phyloP scores from a whole-genome alignment of 1,140 invertebrate species.

The Diachasmimorpha longicaudata region DNA sequence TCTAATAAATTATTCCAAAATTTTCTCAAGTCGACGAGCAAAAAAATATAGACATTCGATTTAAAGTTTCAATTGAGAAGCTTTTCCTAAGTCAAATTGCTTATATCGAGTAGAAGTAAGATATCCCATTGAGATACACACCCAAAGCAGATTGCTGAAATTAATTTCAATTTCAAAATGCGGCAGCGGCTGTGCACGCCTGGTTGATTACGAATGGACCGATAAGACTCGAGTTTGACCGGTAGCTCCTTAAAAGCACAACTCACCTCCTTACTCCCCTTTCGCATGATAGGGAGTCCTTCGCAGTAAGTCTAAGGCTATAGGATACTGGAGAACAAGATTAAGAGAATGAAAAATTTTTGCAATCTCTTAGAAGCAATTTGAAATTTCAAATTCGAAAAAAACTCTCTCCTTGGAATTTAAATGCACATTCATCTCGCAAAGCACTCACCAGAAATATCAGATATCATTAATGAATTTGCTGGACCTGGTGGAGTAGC shows the following conservation, averaged over 20 bases:
- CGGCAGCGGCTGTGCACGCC: conserved; percentile 36
- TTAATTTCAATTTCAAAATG: conserved; percentile 49
- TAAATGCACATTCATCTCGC: conserved; percentile 50
- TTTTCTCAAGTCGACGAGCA: no score
- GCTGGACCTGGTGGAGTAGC: conserved; percentile 32
- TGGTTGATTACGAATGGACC: conserved; percentile 45
- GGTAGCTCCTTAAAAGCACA: background rate
- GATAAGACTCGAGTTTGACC: conserved; percentile 47
- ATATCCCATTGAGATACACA: background rate
- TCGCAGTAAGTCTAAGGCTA: background rate
- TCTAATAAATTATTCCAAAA: no score
- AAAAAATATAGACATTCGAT: background rate
- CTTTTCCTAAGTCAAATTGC: conserved; percentile 13
- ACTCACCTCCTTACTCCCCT: background rate
- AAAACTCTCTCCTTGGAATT: background rate
- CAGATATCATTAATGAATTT: conserved; percentile 62
- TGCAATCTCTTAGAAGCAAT: no score
- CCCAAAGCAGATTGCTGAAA: conserved; percentile 22
- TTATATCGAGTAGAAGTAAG: background rate
- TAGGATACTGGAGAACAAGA: no score
- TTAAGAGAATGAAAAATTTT: no score
- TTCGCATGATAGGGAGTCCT: background rate
- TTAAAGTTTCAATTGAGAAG: background rate
- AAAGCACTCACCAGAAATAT: conserved; percentile 60
- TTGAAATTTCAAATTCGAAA: no score